phyloP scores from a whole-genome alignment of 2,797 vertebrate species.

The Muscicapa comitata region DNA sequence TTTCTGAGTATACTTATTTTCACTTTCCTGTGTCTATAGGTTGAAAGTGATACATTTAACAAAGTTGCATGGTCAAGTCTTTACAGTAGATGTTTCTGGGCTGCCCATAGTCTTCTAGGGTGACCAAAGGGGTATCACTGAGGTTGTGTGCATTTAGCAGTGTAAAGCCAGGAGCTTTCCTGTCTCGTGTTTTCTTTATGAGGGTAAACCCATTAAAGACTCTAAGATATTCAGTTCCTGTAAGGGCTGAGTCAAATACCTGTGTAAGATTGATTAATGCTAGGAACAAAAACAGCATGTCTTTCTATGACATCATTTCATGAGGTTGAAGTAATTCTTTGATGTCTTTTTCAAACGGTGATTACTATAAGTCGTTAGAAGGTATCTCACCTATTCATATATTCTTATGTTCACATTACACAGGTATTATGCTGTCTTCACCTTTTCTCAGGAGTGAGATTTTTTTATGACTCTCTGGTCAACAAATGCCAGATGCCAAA shows the following conservation, averaged over 20 bases:
- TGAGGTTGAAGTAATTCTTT: not conserved
- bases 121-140: not conserved
- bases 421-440: not conserved
- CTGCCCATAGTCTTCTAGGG: not conserved
- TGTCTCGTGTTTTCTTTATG: not conserved
- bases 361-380: not conserved
- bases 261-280: not conserved
- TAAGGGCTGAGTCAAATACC: not conserved
- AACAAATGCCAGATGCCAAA: not conserved
- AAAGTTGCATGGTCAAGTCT: not conserved
- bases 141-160: not conserved
- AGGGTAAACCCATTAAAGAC: not conserved
- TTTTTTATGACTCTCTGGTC: not conserved
- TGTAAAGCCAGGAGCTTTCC: not conserved
- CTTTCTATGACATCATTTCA: not conserved
- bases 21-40: not conserved
- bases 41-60: not conserved
- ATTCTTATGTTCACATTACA: not conserved
- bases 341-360: not conserved
- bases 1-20: not conserved
- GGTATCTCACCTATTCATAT: not conserved
- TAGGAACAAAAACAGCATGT: not conserved
- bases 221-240: not conserved
- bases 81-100: not conserved
- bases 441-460: not conserved